Conservation (phyloP, 2,888 invertebrate species). For the Drosophila prostipennis region DNA sequence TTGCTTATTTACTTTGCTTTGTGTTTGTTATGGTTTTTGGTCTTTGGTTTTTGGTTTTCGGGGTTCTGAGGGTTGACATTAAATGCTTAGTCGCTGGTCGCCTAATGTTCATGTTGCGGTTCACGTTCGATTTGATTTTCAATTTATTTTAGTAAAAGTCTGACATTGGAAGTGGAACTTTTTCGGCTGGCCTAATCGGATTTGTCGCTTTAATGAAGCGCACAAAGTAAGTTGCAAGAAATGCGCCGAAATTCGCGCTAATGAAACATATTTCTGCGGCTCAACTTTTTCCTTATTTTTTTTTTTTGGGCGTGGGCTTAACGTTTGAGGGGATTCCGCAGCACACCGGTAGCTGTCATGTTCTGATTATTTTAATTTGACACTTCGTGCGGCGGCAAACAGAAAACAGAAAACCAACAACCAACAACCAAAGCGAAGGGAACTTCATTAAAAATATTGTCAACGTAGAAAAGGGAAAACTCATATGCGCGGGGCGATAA, state of each 20-base stretch:
- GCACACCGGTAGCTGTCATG: slow-evolving; percentile 78
- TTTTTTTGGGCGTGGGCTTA: slow-evolving; percentile 38
- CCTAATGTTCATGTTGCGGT: slow-evolving; percentile 79
- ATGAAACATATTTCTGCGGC: slow-evolving; percentile 59
- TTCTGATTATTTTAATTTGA: slow-evolving; percentile 81
- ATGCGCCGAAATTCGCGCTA: slow-evolving; percentile 74
- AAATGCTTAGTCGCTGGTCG: slow-evolving; percentile 79
- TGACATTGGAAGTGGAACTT: slow-evolving; percentile 4
- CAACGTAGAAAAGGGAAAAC: slow-evolving; percentile 53
- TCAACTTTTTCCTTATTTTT: slow-evolving; percentile 9
- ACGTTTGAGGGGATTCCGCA: slow-evolving; percentile 1
- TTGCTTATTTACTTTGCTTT: slow-evolving; percentile 36
- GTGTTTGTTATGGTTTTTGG: slow-evolving; percentile 23
- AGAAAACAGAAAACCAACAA: slow-evolving; percentile 15
- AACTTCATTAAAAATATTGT: slow-evolving; percentile 78
- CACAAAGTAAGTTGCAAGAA: slow-evolving; percentile 70
- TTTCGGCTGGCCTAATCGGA: slow-evolving; percentile 64
- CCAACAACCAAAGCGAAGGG: slow-evolving; percentile 32
- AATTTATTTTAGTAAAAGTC: slow-evolving; percentile 63
- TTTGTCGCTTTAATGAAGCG: slow-evolving; percentile 79
- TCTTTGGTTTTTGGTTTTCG: neutral
- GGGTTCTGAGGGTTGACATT: slow-evolving; percentile 56
- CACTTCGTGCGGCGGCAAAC: slow-evolving; percentile 60
- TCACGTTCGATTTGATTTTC: slow-evolving; percentile 78
- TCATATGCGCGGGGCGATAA: slow-evolving; percentile 54